Percentiles rank a stretch among this genome's conserved stretches.
Evolutionary conservation across 2,888 invertebrate genomes (phyloP).

Genomic region (Pollenia griseotomentosa): DNA sequence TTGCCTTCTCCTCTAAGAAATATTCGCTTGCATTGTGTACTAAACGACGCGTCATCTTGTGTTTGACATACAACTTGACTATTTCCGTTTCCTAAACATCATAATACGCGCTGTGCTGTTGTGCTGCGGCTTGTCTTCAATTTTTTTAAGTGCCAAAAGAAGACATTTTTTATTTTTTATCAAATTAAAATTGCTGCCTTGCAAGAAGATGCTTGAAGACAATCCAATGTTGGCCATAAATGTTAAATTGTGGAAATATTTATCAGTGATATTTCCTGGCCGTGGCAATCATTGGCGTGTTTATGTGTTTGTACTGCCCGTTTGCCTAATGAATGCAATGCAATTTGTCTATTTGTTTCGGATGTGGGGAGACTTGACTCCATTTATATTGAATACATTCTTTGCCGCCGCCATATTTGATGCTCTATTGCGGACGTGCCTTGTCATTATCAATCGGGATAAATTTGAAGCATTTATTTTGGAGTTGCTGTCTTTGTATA

Average conservation of each 20-base stretch:
- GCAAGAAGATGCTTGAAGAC: conserved; percentile 76
- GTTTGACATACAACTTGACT: conserved; percentile 32
- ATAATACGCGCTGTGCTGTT: conserved; percentile 15
- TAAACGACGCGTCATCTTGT: conserved; percentile 19
- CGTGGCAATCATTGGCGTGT: conserved; percentile 78
- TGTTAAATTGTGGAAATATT: conserved; percentile 79
- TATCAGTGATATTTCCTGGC: conserved; percentile 78
- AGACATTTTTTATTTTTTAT: conserved; percentile 26
- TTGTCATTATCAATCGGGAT: conserved; percentile 77
- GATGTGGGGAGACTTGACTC: conserved; percentile 78
- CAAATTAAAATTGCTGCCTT: conserved; percentile 12
- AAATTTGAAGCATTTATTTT: conserved; percentile 79
- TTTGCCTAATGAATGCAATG: conserved; percentile 78
- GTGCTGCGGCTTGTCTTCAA: conserved; percentile 36
- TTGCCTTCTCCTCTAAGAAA: conserved; percentile 37
- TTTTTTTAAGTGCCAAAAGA: conserved; percentile 13
- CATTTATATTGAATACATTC: conserved; percentile 80
- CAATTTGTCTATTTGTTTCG: conserved; percentile 79
- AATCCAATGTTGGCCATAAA: conserved; percentile 80
- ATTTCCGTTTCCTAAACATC: conserved; percentile 63
- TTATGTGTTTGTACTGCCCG: conserved; percentile 78
- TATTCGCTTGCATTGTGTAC: conserved; percentile 7
- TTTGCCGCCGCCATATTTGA: conserved; percentile 79
- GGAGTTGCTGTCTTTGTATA: conserved; percentile 77
- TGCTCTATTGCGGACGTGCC: conserved; percentile 79